Evolutionary conservation across 1,140 invertebrate genomes (phyloP).

Genomic region (Drosophila jambulina): DNA sequence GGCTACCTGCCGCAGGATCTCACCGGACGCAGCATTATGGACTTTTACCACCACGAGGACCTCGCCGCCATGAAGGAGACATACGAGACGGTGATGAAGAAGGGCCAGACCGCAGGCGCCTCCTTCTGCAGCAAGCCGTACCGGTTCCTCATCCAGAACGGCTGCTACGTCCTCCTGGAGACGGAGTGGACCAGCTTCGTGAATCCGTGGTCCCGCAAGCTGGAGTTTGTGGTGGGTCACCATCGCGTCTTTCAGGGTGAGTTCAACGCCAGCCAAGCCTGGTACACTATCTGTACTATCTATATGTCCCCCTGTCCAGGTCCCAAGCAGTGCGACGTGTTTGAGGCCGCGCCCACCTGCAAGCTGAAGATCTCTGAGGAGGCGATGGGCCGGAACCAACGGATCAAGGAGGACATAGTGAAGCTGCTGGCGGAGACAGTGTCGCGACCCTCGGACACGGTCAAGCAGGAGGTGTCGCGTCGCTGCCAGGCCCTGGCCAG

Average conservation of each 20-base stretch:
- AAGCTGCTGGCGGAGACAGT: constrained; percentile 89
- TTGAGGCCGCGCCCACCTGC: constrained; percentile 86
- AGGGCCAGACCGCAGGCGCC: constrained; percentile 87
- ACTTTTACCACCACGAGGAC: constrained; percentile 96
- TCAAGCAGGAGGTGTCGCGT: constrained; percentile 88
- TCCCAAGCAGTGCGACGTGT: constrained; percentile 87
- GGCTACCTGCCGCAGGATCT: constrained; percentile 96
- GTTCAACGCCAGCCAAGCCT: not conserved
- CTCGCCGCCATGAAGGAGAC: constrained; percentile 91
- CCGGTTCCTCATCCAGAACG: constrained; percentile 92
- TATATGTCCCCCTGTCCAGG: constrained; percentile 28
- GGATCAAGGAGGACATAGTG: constrained; percentile 89
- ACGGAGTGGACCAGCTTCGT: constrained; percentile 97
- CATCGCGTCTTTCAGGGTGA: constrained; percentile 92
- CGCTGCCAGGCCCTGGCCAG: constrained; percentile 90
- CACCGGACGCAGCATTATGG: constrained; percentile 92
- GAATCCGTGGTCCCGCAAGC: constrained; percentile 96
- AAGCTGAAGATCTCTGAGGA: constrained; percentile 86
- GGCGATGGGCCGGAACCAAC: constrained; percentile 87
- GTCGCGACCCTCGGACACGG: constrained; percentile 86
- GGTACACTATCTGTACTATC: not conserved
- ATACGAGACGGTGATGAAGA: constrained; percentile 91
- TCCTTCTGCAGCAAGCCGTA: constrained; percentile 91
- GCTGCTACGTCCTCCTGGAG: constrained; percentile 92
- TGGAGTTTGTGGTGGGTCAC: constrained; percentile 96